Base-by-base conservation (phyloP, 2,113 vertebrate species). In the Thamnaconus septentrionalis region DNA sequence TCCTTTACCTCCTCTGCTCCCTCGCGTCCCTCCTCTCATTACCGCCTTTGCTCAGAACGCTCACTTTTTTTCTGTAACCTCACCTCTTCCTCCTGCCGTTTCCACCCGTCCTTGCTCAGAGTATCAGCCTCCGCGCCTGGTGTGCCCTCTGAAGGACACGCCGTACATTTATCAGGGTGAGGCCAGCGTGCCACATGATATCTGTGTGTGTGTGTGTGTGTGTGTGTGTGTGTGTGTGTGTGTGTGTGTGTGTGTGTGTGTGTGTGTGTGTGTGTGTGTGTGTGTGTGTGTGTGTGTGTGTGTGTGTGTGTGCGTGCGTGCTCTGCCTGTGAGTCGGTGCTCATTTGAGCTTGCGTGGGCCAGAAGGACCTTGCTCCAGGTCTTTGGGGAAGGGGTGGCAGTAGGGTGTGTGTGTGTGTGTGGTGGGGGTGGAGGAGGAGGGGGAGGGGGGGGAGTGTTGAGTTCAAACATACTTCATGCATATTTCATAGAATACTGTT, bases 401-500 rank as follows among this genome's bases (percentile, higher is more conserved):
- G 5, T 31, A 2, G 50, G 18, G 50, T 50, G 48, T 11, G 48
- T 31, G 18, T 31, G 18, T 31, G 18, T 31, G 18, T 31, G 18
- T 45, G 44, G 7, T 45, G 44, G 44, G 5, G 44, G 5, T 45
- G 3, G 44, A 6, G 5, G 61, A 44, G 45, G 60, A n/a, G 55
- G 44, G 53, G 18, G 18, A 2, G 18, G 18, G 18, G 18, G 18
- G 18, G 18, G 18, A 31, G 18, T 31, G 18, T 31, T 8, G 41
- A 54, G 74, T 81, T 81, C 70, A 78, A 77, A 79, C 71, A 40
- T 69, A 63, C 76, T 74, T 83, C 76, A 87, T 88, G 69, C 79
- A 87, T 87, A 78, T 84, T 87, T 79, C 78, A 90, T 87, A 51
- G 8, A 31, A 52, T 59, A 64, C 61, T 31, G 48, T 73, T 81